Conservation (phyloP, 2,113 vertebrate species). For the Rhabdomys dilectus region DNA sequence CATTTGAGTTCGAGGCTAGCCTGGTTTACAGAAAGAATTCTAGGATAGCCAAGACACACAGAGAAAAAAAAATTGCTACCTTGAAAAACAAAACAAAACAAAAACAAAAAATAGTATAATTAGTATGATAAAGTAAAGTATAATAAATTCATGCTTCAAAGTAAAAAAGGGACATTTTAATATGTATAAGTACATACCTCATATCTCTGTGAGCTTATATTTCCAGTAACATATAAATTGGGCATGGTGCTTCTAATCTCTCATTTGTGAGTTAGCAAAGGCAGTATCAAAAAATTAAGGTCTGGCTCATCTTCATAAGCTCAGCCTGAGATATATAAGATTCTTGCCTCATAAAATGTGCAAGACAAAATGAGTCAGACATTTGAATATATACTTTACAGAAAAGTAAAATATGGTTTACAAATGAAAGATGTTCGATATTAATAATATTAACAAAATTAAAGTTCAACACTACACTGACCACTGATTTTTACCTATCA, state of each 20-base stretch:
- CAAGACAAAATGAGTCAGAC: neutral
- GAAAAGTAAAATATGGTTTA: conserved; percentile 21
- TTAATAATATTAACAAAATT: neutral
- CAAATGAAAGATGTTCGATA: neutral
- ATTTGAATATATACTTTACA: neutral
- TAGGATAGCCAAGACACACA: neutral
- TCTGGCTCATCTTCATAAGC: neutral
- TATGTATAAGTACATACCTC: neutral
- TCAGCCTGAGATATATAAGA: neutral
- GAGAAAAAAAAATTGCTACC: neutral
- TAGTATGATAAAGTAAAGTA: neutral
- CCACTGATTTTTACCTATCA: neutral
- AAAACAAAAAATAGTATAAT: neutral
- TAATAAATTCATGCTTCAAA: neutral
- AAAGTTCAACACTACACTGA: neutral
- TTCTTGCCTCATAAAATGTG: neutral
- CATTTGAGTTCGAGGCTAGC: neutral
- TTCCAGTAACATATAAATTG: neutral
- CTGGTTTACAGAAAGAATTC: neutral
- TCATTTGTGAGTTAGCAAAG: neutral
- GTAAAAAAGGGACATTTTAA: neutral
- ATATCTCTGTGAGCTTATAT: neutral
- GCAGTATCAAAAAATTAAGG: neutral
- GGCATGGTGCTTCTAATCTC: too few species aligned
- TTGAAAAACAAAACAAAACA: neutral